Evolutionary conservation across 2,113 vertebrate species (phyloP).

Genomic region (Hiodon alosoides): DNA sequence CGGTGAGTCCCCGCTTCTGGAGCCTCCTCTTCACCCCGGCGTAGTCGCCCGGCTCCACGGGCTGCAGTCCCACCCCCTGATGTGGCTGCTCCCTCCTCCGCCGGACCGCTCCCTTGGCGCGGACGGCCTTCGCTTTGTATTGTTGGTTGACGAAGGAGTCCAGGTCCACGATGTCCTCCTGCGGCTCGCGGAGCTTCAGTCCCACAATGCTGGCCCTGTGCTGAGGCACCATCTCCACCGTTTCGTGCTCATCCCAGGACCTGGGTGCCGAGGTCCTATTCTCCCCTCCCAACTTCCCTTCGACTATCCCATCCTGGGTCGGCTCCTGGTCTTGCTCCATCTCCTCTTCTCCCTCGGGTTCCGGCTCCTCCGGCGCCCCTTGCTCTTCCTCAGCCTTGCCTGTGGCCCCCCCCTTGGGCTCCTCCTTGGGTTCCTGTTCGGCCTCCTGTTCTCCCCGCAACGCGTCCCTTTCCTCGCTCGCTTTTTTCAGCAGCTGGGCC

Average conservation of each 20-base stretch:
- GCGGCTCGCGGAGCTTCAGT: slow-evolving; percentile 31
- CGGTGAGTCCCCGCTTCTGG: slow-evolving; percentile 47
- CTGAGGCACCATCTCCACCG: slow-evolving; percentile 13
- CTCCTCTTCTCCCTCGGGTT: slow-evolving; percentile 28
- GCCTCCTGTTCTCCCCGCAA: slow-evolving; percentile 13
- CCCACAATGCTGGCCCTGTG: slow-evolving; percentile 58
- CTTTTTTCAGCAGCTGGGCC: slow-evolving; percentile 33
- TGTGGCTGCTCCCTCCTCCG: slow-evolving; percentile 14
- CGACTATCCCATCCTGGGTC: slow-evolving; percentile 24
- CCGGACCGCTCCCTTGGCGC: slow-evolving; percentile 16
- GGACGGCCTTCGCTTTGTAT: slow-evolving; percentile 67
- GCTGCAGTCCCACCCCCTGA: slow-evolving; percentile 42
- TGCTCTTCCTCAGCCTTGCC: slow-evolving; percentile 9
- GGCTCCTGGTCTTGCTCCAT: slow-evolving; percentile 19
- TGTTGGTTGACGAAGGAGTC: slow-evolving; percentile 72
- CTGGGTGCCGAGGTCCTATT: slow-evolving; percentile 37
- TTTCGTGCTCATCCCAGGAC: slow-evolving; percentile 27
- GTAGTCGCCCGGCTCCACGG: slow-evolving; percentile 35
- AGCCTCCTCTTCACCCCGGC: slow-evolving; percentile 31
- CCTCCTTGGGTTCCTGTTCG: not conserved
- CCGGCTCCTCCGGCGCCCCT: slow-evolving; percentile 24
- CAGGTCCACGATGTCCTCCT: slow-evolving; percentile 75
- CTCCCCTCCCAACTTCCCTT: slow-evolving; percentile 21
- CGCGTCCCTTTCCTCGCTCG: slow-evolving; percentile 31
- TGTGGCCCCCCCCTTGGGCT: not conserved